phyloP scores from a whole-genome alignment of 2,888 invertebrate species.

The Thymelicus acteon region DNA sequence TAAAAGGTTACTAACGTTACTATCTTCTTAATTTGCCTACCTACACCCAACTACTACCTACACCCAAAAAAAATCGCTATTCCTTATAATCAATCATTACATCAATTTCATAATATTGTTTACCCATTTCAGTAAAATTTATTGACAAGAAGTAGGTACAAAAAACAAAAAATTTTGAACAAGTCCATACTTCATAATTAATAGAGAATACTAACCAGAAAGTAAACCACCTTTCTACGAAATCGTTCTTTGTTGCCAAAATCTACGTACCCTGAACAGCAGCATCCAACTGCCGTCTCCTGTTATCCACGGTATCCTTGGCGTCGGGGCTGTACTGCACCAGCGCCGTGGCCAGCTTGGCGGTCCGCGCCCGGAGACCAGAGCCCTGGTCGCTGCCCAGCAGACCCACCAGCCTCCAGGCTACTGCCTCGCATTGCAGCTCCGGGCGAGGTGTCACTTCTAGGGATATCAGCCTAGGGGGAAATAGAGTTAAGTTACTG shows the following conservation, averaged over 20 bases:
- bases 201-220: no score
- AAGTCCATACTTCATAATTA: no score
- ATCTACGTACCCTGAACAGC: slow-evolving; percentile 89
- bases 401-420: slow-evolving; percentile 94
- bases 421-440: slow-evolving; percentile 90
- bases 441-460: slow-evolving; percentile 86
- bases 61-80: no score
- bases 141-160: no score
- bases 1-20: no score
- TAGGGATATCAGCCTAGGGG: slow-evolving; percentile 67
- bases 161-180: no score
- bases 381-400: slow-evolving; percentile 86
- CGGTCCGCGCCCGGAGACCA: slow-evolving; percentile 86
- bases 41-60: no score
- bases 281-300: slow-evolving; percentile 90
- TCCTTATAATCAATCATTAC: no score
- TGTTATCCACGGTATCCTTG: slow-evolving; percentile 87
- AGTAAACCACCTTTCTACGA: no score
- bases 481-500: not conserved
- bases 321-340: slow-evolving; percentile 87
- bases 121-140: no score
- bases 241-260: not conserved
- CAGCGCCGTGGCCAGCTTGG: slow-evolving; percentile 84
- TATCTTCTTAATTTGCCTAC: no score
- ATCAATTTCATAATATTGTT: no score